Conservation (phyloP, 2,888 invertebrate genomes). For the Drosophila kambysellisi region DNA sequence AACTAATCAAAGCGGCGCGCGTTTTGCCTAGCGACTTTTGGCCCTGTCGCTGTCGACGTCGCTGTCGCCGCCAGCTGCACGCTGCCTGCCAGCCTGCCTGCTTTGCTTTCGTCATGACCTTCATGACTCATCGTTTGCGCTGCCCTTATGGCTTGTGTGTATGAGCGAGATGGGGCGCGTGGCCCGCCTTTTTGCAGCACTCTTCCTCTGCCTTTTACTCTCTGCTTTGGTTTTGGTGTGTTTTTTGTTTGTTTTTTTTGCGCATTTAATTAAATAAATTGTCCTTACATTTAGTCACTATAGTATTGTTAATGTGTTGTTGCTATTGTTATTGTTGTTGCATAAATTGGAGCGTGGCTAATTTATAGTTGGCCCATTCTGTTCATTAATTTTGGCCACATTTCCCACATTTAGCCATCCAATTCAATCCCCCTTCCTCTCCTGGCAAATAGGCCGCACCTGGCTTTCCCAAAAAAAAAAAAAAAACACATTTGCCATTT, state of each 20-base stretch:
- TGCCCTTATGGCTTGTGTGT: conserved; percentile 19
- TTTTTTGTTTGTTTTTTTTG: conserved; percentile 45
- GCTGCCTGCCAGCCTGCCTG: conserved; percentile 33
- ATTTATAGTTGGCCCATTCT: conserved; percentile 73
- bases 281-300: conserved; percentile 63
- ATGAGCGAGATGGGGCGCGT: conserved; percentile 43
- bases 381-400: conserved; percentile 66
- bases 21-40: conserved; percentile 60
- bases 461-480: conserved; percentile 26
- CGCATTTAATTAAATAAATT: conserved; percentile 80
- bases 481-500: conserved; percentile 22
- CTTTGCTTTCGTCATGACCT: conserved; percentile 85
- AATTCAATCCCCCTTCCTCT: neutral
- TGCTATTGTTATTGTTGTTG: conserved; percentile 33
- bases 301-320: conserved; percentile 49
- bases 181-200: conserved; percentile 56
- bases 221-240: conserved; percentile 33
- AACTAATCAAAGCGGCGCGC: conserved; percentile 71
- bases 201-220: conserved; percentile 15
- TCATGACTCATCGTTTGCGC: conserved; percentile 85
- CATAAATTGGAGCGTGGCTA: conserved; percentile 70
- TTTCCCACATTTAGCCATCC: conserved; percentile 11
- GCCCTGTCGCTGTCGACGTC: conserved; percentile 36
- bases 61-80: conserved; percentile 25
- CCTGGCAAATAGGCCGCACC: conserved; percentile 42